Evolutionary conservation across 2,888 invertebrate species (phyloP).

Genomic region (Habroteleia sp.): DNA sequence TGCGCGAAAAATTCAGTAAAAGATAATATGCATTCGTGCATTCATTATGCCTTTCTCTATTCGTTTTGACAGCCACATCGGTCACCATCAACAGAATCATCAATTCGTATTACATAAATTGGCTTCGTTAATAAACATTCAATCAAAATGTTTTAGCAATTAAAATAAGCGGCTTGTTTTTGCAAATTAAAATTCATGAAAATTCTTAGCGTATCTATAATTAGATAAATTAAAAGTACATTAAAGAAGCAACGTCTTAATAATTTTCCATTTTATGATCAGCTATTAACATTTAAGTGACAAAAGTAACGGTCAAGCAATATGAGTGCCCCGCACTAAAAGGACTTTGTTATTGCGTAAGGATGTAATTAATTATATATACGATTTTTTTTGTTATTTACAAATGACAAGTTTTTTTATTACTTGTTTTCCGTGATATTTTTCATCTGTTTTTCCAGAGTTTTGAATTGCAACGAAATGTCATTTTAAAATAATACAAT

Average conservation of each 20-base stretch:
- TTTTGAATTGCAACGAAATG: too few relatives aligned
- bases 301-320: too few relatives aligned
- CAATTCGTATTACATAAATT: slow-evolving; percentile 10
- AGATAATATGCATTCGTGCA: slow-evolving; percentile 3
- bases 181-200: slow-evolving; percentile 14
- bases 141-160: slow-evolving; percentile 38
- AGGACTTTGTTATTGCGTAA: too few relatives aligned
- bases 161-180: slow-evolving; percentile 23
- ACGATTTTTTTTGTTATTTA: too few relatives aligned
- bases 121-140: slow-evolving; percentile 5
- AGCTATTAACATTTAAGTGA: too few relatives aligned
- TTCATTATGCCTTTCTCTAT: slow-evolving; percentile 14
- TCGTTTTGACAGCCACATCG: not conserved
- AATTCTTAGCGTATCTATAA: slow-evolving; percentile 22
- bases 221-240: slow-evolving; percentile 38
- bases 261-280: slow-evolving; percentile 20
- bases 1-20: slow-evolving; percentile 6
- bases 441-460: too few relatives aligned
- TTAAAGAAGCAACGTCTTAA: slow-evolving; percentile 17
- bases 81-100: slow-evolving; percentile 1
- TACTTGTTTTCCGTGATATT: too few relatives aligned
- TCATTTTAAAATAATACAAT: too few relatives aligned
- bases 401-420: too few relatives aligned
- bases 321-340: too few relatives aligned
- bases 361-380: too few relatives aligned